Conservation (phyloP, 2,113 vertebrate species). For the Malurus melanocephalus region DNA sequence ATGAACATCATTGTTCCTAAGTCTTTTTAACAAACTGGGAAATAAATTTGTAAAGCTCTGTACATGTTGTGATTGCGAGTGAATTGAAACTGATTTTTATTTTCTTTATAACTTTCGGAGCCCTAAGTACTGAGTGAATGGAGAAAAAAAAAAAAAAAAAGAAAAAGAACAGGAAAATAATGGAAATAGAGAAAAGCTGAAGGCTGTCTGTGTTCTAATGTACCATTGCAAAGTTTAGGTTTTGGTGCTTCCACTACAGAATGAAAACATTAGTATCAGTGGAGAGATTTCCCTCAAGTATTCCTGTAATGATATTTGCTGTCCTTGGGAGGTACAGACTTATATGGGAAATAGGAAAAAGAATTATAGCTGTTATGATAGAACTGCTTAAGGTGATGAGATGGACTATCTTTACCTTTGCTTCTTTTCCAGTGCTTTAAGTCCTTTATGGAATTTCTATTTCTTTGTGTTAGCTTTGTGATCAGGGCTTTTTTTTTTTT, state of each 20-base stretch:
- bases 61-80: neutral
- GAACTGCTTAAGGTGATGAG: neutral
- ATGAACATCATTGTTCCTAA: neutral
- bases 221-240: neutral
- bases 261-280: neutral
- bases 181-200: neutral
- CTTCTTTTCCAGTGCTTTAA: neutral
- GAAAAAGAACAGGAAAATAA: neutral
- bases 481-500: neutral
- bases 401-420: neutral
- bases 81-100: neutral
- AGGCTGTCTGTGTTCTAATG: neutral
- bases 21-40: neutral
- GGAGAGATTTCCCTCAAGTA: neutral
- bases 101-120: neutral
- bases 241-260: neutral
- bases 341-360: neutral
- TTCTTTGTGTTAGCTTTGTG: neutral
- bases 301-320: neutral
- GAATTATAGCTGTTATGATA: neutral
- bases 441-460: neutral
- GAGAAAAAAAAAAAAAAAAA: neutral
- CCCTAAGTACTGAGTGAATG: neutral
- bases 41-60: neutral
- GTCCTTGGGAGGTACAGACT: neutral